Evolutionary conservation across 2,888 invertebrate genomes (phyloP).

Genomic region (Melanargia galathea): DNA sequence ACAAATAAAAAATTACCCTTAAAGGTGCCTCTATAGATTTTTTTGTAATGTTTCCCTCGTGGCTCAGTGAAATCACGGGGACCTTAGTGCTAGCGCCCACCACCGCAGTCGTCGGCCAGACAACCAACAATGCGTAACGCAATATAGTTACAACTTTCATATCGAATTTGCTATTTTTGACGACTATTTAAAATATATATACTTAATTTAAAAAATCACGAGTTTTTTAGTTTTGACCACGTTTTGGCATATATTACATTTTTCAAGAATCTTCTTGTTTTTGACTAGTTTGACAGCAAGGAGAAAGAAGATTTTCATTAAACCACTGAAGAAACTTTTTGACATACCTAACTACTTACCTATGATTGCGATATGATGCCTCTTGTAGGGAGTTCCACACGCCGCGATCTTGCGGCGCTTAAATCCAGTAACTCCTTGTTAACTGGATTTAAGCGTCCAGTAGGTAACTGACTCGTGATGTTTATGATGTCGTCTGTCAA

Average conservation of each 20-base stretch:
- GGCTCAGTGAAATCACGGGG: constrained; percentile 27
- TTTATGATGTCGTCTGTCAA: too few species aligned
- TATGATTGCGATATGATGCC: too few species aligned
- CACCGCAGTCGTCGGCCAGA: background rate
- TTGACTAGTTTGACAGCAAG: background rate
- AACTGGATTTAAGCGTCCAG: too few species aligned
- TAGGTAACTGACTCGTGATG: too few species aligned
- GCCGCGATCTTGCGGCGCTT: too few species aligned
- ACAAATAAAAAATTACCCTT: constrained; percentile 24
- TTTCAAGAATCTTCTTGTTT: background rate
- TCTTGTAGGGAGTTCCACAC: too few species aligned
- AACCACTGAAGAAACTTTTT: background rate
- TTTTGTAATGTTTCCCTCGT: constrained; percentile 19
- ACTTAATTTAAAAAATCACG: background rate
- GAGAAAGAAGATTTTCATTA: background rate
- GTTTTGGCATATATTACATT: background rate
- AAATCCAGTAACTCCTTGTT: too few species aligned
- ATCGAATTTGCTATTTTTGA: constrained; percentile 3
- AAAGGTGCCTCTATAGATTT: constrained; percentile 26
- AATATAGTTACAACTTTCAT: constrained; percentile 25
- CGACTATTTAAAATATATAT: background rate
- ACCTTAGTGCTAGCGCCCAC: constrained; percentile 18
- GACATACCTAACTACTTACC: too few species aligned
- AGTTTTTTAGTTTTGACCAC: background rate
- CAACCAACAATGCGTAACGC: background rate